phyloP scores from a whole-genome alignment of 2,113 vertebrate genomes.

The Erythrolamprus reginae region DNA sequence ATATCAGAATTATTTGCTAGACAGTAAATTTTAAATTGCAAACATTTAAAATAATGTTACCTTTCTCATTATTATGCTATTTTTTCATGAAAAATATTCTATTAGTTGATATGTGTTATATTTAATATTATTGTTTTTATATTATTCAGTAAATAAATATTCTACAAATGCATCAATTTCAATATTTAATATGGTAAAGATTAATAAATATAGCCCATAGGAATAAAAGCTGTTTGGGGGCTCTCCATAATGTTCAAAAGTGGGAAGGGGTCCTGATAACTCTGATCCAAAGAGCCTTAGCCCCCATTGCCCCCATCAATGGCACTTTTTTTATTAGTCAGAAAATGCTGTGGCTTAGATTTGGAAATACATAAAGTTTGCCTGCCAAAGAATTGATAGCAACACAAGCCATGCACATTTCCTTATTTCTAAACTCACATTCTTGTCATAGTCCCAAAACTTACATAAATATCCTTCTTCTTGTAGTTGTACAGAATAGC shows the following conservation, averaged over 20 bases:
- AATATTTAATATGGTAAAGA: neutral
- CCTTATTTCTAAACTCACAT: neutral
- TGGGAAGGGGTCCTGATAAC: neutral
- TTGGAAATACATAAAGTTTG: neutral
- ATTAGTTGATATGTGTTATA: neutral
- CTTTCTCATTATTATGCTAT: too few species aligned
- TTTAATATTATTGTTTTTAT: neutral
- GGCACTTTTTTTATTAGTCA: neutral
- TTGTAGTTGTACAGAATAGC: conserved; percentile 43
- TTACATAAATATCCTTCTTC: neutral
- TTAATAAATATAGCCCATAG: neutral
- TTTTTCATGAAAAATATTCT: neutral
- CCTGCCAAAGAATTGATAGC: neutral
- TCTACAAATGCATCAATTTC: neutral
- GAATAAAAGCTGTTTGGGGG: neutral
- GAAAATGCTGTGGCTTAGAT: neutral
- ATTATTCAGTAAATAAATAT: neutral
- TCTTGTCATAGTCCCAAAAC: neutral
- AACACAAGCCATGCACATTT: neutral
- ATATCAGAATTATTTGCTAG: neutral
- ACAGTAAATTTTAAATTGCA: neutral
- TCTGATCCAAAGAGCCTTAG: neutral
- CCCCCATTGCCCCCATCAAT: neutral
- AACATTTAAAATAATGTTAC: neutral
- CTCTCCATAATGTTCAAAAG: neutral